Percentiles rank a stretch among this genome's conserved stretches.
These are phyloP conservation scores for Hypena proboscidalis DNA, from an alignment of 2,888 invertebrate genomes.

Conservation along the genomic window DNA sequence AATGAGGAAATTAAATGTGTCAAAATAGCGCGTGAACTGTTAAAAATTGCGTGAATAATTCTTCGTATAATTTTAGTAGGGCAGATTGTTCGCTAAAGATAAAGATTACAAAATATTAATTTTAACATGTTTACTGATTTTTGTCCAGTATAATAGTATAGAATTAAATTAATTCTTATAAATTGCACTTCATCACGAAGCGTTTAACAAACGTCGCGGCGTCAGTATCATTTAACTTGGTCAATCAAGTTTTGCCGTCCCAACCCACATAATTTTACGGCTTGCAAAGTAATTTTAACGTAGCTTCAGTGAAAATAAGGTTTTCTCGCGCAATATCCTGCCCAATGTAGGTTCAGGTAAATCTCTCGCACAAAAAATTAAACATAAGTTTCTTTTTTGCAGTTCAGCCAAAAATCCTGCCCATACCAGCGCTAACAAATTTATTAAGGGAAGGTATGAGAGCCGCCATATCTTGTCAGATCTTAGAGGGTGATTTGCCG, in stretches of 20 bases:
- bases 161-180: no score
- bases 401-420: slow-evolving; percentile 94
- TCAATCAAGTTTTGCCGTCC: no score
- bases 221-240: no score
- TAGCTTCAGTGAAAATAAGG: slow-evolving; percentile 1
- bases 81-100: no score
- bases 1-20: slow-evolving; percentile 46
- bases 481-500: slow-evolving; percentile 96
- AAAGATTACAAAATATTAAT: no score
- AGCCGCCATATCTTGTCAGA: slow-evolving; percentile 95
- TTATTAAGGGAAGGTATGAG: slow-evolving; percentile 93
- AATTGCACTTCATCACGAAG: no score
- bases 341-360: slow-evolving; percentile 4
- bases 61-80: slow-evolving; percentile 25
- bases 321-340: slow-evolving; percentile 5
- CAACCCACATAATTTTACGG: not conserved
- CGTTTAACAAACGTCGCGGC: no score
- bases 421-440: slow-evolving; percentile 92
- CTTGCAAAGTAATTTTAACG: not conserved
- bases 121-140: no score
- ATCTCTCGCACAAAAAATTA: slow-evolving; percentile 16
- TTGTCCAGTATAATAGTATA: no score
- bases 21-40: slow-evolving; percentile 44
- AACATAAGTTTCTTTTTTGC: slow-evolving; percentile 47
- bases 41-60: slow-evolving; percentile 38